Evolutionary conservation across 2,888 invertebrate species (phyloP).

Genomic region (Caenorhabditis sp.): DNA sequence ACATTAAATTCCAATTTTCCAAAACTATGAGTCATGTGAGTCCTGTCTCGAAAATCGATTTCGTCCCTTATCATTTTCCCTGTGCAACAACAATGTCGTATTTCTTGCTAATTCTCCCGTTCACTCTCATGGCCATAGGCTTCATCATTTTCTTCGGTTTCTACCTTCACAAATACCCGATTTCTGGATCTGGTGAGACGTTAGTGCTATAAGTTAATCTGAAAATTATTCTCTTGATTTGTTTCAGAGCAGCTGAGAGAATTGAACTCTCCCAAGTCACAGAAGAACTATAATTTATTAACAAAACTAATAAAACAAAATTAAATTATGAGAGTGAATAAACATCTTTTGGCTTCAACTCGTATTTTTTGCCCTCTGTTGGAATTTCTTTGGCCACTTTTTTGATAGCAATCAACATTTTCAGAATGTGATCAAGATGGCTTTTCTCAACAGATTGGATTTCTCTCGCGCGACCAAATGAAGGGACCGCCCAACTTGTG

Average conservation of each 20-base stretch:
- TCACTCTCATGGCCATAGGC: not conserved
- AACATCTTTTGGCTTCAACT: not conserved
- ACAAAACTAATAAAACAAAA: not conserved
- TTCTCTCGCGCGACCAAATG: not conserved
- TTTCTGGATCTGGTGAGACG: not conserved
- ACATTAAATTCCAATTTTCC: no score
- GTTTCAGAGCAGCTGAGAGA: not conserved
- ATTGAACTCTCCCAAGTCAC: not conserved
- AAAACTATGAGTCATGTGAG: not conserved
- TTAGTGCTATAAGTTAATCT: not conserved
- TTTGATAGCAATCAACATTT: not conserved
- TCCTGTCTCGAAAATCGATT: not conserved
- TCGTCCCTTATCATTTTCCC: not conserved
- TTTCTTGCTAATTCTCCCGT: not conserved
- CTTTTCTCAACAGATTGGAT: not conserved
- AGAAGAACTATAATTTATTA: no score
- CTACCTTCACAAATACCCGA: not conserved
- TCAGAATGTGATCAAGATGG: not conserved
- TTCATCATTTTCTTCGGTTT: not conserved
- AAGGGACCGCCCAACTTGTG: not conserved
- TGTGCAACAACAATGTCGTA: not conserved
- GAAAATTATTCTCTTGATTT: not conserved
- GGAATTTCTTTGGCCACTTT: not conserved
- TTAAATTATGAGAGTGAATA: not conserved
- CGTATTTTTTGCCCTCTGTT: not conserved